Percentiles rank a stretch among this genome's conserved stretches.
These are phyloP conservation scores for Ormyrus labotus DNA, from an alignment of 2,888 invertebrate species.

Conservation along the genomic window DNA sequence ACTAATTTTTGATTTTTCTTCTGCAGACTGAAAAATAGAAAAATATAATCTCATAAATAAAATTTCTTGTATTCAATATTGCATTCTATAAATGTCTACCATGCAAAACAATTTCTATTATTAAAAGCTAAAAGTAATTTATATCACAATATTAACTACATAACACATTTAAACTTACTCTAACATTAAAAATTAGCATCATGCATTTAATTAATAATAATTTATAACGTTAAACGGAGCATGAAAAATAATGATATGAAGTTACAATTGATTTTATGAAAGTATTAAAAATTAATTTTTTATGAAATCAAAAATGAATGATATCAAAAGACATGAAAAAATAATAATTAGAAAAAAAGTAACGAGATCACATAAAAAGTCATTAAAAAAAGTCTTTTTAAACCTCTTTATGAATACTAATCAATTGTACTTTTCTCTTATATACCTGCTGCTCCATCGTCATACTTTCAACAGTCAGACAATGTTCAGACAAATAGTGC, in stretches of 20 bases:
- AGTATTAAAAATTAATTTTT: background rate
- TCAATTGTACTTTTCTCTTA: conserved; percentile 40
- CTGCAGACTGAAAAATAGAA: background rate
- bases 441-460: conserved; percentile 68
- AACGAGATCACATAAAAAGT: conserved; percentile 25
- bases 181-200: background rate
- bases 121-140: conserved; percentile 3
- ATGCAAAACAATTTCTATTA: background rate
- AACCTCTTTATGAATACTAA: conserved; percentile 24
- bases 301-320: background rate
- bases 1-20: conserved; percentile 59
- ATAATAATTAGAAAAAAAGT: background rate
- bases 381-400: conserved; percentile 30
- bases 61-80: too few relatives aligned
- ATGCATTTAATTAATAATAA: background rate
- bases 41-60: background rate
- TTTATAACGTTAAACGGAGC: background rate
- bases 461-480: conserved; percentile 63
- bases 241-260: background rate
- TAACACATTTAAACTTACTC: background rate
- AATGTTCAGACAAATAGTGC: conserved; percentile 60
- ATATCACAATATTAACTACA: conserved; percentile 3
- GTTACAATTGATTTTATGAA: background rate
- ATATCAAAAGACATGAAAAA: background rate
- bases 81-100: background rate